Base-by-base conservation (phyloP, 2,888 invertebrate genomes). In the Coelopa pilipes region DNA sequence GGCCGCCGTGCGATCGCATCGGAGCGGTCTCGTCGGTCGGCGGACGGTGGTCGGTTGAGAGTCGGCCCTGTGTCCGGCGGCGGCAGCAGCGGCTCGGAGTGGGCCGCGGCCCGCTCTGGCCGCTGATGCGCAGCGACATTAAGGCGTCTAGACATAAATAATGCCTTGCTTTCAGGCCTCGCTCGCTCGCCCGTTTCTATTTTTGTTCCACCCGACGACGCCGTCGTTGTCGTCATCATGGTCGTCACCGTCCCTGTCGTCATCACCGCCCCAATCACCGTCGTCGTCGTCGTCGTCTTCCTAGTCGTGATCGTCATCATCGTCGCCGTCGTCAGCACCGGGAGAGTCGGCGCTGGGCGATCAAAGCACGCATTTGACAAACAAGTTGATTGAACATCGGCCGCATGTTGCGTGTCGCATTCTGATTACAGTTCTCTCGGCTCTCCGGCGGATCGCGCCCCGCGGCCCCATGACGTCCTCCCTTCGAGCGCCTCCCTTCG, bases 111-210 rank as follows among this genome's bases (percentile, higher is more conserved):
- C 7, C 7, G 34, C 34, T 34, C 34, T 34, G 34, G 7, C 34
- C 70, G 70, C 60, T 47, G 47, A 59, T 60, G 21, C 24, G 13
- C 49, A 49, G 46, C 60, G 49, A 59, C 59, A 70, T 70, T 49
- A 70, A 60, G 59, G 70, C 49, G 70, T 70, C 70, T 70, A 70
- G 70, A 70, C 70, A 69, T 55, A 50, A 67, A 67, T 67, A 67
- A 67, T 67, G 50, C 17, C 63, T 45, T 10, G 45, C 10, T 46
- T 15, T 63, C n/a, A 34, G 34, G 34, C 34, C 34, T 34, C 65
- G 19, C 19, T 21, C 17, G 21, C 34, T 34, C 65, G 19, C 19
- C n/a, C 17, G 21, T 57, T 21, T 19, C 17, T 11, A 57, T 68
- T 57, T 73, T 60, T 34, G 71, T 62, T 53, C 70, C 74, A 70